Base-by-base conservation (phyloP, 2,797 vertebrate genomes). In the Halcyon smyrnensis region DNA sequence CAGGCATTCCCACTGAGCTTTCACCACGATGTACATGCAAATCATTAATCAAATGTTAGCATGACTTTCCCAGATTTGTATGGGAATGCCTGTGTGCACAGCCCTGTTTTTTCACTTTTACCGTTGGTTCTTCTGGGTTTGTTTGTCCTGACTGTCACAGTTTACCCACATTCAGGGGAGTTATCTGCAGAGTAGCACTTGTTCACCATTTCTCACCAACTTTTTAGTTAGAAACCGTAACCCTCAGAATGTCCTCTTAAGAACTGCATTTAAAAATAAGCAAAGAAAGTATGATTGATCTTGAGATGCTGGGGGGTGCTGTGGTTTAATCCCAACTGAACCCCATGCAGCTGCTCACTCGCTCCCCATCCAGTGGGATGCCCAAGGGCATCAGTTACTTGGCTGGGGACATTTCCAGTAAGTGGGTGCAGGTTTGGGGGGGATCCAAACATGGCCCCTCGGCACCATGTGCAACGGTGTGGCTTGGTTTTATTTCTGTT, bases 401-500 rank as follows among this genome's bases (percentile, higher is more conserved):
- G 2, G 51, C 57, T 50, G n/a, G 25, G 13, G 16, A 30, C 9
- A 2, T 16, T 57, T 28, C n/a, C 19, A 21, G 32, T 28, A 37
- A n/a, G n/a, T 12, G 7, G 43, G 27, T 65, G n/a, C 28, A 53
- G 28, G 32, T 71, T 65, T 32, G 25, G 2, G 27, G 27, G 18
- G n/a, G 45, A 25, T 36, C 56, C 50, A 50, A 48, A 41, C 21
- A 16, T 3, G 1, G 27, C 20, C 0, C 4, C 63, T 82, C 63
- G 19, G 39, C 2, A 1, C 34, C 14, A 4, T 4, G 8, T 3
- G 30, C 41, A 21, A 9, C 25, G 9, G 2, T 13, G 20, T 13
- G 37, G 19, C 21, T 28, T 84, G 48, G 25, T 11, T 63, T 89
- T 23, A 28, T 64, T 67, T 60, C 34, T 21, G 46, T 23, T n/a